Percentiles rank a stretch among this genome's conserved stretches.
phyloP scores from a whole-genome alignment of 2,888 invertebrate genomes.

The Nomada fucata region DNA sequence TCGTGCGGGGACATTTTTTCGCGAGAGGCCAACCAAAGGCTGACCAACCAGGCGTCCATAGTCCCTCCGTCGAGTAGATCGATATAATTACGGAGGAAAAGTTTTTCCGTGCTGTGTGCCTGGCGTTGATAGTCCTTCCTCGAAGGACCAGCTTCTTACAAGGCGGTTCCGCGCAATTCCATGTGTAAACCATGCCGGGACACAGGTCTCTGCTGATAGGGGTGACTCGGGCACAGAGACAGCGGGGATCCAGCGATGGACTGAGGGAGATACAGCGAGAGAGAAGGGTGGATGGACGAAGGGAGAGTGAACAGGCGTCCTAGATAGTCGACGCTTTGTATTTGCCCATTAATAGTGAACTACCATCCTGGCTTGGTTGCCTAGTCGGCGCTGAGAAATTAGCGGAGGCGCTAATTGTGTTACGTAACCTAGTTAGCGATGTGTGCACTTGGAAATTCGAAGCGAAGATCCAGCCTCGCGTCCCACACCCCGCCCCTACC shows the following conservation, averaged over 20 bases:
- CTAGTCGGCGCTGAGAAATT: constrained; percentile 81
- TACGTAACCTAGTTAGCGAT: constrained; percentile 81
- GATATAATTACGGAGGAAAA: too few relatives aligned
- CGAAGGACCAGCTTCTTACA: too few relatives aligned
- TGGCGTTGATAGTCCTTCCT: too few relatives aligned
- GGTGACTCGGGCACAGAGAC: too few relatives aligned
- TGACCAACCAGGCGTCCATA: too few relatives aligned
- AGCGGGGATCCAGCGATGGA: neutral
- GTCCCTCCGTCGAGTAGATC: too few relatives aligned
- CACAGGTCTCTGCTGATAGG: constrained; percentile 46
- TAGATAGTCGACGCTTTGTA: constrained; percentile 79
- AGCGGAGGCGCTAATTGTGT: constrained; percentile 82
- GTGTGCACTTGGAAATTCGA: constrained; percentile 78
- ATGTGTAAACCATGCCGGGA: constrained; percentile 27
- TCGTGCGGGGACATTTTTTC: too few relatives aligned
- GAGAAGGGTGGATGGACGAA: neutral
- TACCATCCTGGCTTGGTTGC: constrained; percentile 77
- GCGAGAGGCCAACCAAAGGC: too few relatives aligned
- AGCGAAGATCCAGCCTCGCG: constrained; percentile 67
- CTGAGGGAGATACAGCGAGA: neutral
- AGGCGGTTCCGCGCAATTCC: constrained; percentile 26
- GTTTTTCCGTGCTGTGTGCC: too few relatives aligned
- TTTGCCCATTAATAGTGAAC: constrained; percentile 82
- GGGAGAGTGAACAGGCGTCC: constrained; percentile 57
- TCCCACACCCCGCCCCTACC: constrained; percentile 5